Evolutionary conservation across 37 sponge, comb jelly and placozoan species (phyloP).

Genomic region (Chondrosia reniformis): DNA sequence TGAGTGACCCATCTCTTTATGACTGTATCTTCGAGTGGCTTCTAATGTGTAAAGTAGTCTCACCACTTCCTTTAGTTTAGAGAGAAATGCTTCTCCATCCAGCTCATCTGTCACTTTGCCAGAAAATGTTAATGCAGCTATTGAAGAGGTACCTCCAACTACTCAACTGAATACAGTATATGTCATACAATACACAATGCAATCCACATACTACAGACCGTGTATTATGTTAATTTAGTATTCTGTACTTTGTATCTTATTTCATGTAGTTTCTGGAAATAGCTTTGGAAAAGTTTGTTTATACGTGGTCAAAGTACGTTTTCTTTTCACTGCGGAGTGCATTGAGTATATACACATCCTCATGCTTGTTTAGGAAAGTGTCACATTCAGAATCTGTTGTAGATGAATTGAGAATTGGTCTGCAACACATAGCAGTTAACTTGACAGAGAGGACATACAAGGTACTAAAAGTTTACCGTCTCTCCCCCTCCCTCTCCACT

Average conservation of each 20-base stretch:
- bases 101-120: neutral
- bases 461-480: too few relatives aligned
- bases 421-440: slow-evolving; percentile 2
- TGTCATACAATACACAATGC: too few relatives aligned
- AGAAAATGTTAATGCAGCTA: slow-evolving; percentile 14
- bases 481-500: too few relatives aligned
- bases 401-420: slow-evolving; percentile 6
- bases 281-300: slow-evolving; percentile 49
- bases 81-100: too few relatives aligned
- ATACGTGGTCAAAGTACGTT: slow-evolving; percentile 60
- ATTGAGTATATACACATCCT: neutral
- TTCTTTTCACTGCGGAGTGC: neutral
- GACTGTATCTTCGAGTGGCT: too few relatives aligned
- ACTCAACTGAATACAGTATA: too few relatives aligned
- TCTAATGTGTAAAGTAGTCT: too few relatives aligned
- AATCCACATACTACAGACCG: too few relatives aligned
- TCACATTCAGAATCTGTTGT: slow-evolving; percentile 5
- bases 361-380: neutral
- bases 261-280: slow-evolving; percentile 48
- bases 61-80: too few relatives aligned
- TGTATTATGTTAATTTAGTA: neutral
- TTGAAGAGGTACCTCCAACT: slow-evolving; percentile 8
- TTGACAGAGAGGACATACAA: neutral
- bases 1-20: too few relatives aligned
- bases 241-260: neutral